A percentile compares a stretch with the other conserved stretches of the same genome.
Conservation (phyloP, 2,113 vertebrate genomes). For the Pyrgilauda ruficollis region DNA sequence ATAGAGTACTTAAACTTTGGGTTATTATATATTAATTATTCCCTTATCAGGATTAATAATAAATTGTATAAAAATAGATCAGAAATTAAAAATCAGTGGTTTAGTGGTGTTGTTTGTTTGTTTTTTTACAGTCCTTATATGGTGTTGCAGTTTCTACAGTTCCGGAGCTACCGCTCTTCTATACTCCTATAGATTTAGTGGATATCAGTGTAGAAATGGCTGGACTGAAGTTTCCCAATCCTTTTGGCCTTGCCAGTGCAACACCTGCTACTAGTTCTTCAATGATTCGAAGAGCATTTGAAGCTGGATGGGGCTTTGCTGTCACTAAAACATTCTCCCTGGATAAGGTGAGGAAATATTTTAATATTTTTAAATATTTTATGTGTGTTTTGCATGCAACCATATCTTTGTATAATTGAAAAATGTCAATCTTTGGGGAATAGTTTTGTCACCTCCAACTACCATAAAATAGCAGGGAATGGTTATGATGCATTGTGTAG, state of each 20-base stretch:
- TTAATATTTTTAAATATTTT: neutral
- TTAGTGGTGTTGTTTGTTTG: neutral
- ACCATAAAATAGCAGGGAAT: neutral
- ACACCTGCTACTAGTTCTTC: slow-evolving; percentile 87
- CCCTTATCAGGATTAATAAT: neutral
- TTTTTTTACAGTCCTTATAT: slow-evolving; percentile 71
- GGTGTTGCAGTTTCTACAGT: slow-evolving; percentile 68
- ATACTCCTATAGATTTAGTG: slow-evolving; percentile 84
- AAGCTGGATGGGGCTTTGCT: slow-evolving; percentile 91
- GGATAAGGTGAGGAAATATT: slow-evolving; percentile 77
- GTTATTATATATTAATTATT: neutral
- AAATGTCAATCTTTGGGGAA: neutral
- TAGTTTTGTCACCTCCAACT: neutral
- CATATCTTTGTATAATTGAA: neutral
- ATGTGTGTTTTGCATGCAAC: neutral
- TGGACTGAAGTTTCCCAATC: slow-evolving; percentile 87
- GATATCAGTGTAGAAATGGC: slow-evolving; percentile 88
- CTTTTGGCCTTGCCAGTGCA: slow-evolving; percentile 91
- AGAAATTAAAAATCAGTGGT: neutral
- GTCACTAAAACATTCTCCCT: slow-evolving; percentile 92
- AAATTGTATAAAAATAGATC: neutral
- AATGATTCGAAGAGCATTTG: slow-evolving; percentile 92
- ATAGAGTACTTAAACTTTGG: neutral
- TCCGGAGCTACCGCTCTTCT: slow-evolving; percentile 85
- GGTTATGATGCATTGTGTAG: neutral